These are phyloP conservation scores for Oryzias melastigma DNA, from an alignment of 2,113 vertebrate genomes.

Conservation along the genomic window DNA sequence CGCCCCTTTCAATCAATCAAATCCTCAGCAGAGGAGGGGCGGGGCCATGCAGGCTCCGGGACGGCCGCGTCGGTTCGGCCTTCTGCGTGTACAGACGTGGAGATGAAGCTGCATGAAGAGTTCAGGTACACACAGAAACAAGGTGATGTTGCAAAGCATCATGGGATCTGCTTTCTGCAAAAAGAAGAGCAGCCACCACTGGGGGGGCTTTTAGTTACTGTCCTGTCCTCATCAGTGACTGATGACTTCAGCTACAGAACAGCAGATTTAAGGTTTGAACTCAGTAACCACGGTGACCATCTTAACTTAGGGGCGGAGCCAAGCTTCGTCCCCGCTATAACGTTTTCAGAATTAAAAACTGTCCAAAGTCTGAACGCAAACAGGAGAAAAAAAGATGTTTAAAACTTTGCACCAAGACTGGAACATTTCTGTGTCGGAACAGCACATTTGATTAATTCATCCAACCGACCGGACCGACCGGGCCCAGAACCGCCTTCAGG, in stretches of 20 bases:
- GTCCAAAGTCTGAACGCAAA: not conserved
- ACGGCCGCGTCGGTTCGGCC: constrained; percentile 20
- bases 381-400: too few relatives aligned
- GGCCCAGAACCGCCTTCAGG: too few relatives aligned
- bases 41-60: constrained; percentile 54
- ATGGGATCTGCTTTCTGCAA: constrained; percentile 12
- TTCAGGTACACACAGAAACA: constrained; percentile 51
- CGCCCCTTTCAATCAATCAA: constrained; percentile 77
- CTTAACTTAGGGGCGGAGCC: not conserved
- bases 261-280: too few relatives aligned
- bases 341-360: not conserved
- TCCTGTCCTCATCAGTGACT: too few relatives aligned
- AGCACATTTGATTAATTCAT: not conserved
- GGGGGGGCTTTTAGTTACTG: too few relatives aligned
- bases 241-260: too few relatives aligned
- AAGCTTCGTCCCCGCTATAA: not conserved
- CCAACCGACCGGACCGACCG: not conserved
- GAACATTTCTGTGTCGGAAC: not conserved
- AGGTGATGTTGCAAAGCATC: constrained; percentile 21
- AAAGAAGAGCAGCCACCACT: too few relatives aligned
- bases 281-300: not conserved
- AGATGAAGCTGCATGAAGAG: constrained; percentile 25
- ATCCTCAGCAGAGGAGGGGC: constrained; percentile 65
- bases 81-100: constrained; percentile 48
- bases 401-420: too few relatives aligned